phyloP scores from a whole-genome alignment of 2,113 vertebrate genomes.

The Ciconia stormi region DNA sequence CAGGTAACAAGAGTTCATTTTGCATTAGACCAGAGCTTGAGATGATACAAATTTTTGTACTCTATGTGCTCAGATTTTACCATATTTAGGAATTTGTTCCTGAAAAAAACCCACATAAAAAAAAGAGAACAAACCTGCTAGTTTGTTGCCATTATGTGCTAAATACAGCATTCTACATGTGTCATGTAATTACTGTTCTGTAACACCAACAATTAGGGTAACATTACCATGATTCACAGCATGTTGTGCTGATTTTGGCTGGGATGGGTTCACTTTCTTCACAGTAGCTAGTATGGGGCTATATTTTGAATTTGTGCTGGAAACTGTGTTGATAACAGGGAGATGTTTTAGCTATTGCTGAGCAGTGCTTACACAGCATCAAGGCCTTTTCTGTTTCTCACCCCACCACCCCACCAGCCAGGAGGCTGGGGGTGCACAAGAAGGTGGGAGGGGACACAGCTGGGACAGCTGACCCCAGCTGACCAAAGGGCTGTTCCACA shows the following conservation, averaged over 20 bases:
- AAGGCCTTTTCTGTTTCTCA: too few relatives aligned
- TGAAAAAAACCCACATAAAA: not conserved
- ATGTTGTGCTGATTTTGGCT: not conserved
- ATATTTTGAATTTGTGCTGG: not conserved
- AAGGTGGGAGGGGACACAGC: too few relatives aligned
- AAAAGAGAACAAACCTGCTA: not conserved
- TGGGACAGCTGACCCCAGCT: too few relatives aligned
- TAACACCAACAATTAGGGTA: not conserved
- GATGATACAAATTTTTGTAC: not conserved
- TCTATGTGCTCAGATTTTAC: not conserved
- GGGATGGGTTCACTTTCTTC: not conserved
- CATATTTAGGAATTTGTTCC: not conserved
- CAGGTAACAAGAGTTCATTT: not conserved
- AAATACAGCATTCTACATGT: not conserved
- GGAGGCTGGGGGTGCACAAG: too few relatives aligned
- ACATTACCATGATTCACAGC: not conserved
- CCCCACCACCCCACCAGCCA: too few relatives aligned
- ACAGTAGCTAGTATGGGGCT: not conserved
- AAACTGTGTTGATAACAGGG: not conserved
- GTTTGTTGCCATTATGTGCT: not conserved
- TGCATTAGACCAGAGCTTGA: not conserved
- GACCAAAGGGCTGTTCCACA: too few relatives aligned
- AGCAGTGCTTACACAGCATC: not conserved
- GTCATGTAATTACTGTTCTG: not conserved
- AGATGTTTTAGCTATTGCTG: not conserved